Base-by-base conservation (phyloP, 2,888 invertebrate genomes). In the Luperina testacea region DNA sequence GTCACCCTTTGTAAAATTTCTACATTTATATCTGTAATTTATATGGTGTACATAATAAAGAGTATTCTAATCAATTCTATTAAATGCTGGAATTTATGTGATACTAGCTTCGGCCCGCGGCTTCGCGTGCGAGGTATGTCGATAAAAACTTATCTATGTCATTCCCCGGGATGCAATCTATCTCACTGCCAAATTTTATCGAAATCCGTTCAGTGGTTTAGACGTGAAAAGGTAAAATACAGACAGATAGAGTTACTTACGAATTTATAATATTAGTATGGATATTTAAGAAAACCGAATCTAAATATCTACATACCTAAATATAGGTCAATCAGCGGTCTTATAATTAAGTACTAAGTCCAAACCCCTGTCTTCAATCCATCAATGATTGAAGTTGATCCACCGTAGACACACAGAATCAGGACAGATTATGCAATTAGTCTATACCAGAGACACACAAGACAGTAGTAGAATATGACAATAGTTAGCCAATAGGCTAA, bases 401-500 rank as follows among this genome's bases (percentile, higher is more conserved):
- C 32, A 27, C 2, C 45, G 48, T 7, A 27, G 15, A 20, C 20
- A 78, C 67, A 64, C 53, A 65, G 20, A n/a, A 57, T 57, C 48
- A 59, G 51, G n/a, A 64, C 51, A 53, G 42, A 72, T 70, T n/a
- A 64, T 51, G 57, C 63, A 74, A 82, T 81, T 73, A 61, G 51
- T 57, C 11, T 57, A 45, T 51, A 68, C 71, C 71, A 63, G 63
- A 51, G n/a, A 51, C 2, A 79, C 51, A 71, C 53, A 45, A 76
- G 72, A 72, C 80, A 68, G 72, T 72, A 48, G 38, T 68, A 68
- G 57, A 64, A 75, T 81, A 65, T 71, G 84, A 78, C 75, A 78
- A 81, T 72, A 77, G 72, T 45, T n/a, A 74, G 75, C 75, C 72
- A 65, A 78, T 76, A 72, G 24, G 53, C 59, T 74, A 84, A 84